These are phyloP conservation scores for Ptychochromis oligacanthus DNA, from an alignment of 2,113 vertebrate species.

Conservation along the genomic window DNA sequence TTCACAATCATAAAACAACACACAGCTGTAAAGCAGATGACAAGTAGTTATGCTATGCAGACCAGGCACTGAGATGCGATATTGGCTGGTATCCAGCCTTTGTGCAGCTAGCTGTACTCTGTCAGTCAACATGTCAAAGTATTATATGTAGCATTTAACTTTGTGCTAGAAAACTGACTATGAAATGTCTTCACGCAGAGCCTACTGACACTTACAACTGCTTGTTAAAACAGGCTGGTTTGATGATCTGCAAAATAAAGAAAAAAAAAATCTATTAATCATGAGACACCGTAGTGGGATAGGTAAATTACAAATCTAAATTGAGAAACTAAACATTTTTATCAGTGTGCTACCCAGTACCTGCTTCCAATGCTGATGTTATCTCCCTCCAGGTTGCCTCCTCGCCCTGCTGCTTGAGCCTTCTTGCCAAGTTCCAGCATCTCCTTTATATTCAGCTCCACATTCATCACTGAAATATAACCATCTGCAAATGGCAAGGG, in stretches of 20 bases:
- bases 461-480: conserved; percentile 74
- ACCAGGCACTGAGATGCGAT: too few species aligned
- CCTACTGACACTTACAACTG: conserved; percentile 77
- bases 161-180: neutral
- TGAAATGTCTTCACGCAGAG: neutral
- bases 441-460: conserved; percentile 78
- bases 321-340: too few species aligned
- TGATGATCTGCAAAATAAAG: conserved; percentile 73
- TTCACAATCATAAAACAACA: conserved; percentile 46
- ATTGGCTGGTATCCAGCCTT: neutral
- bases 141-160: neutral
- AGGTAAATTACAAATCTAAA: too few species aligned
- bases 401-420: conserved; percentile 47
- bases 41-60: neutral
- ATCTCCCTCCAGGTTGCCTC: conserved; percentile 67
- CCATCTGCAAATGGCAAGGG: conserved; percentile 69
- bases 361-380: conserved; percentile 78
- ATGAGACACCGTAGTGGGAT: neutral
- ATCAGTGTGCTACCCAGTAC: conserved; percentile 39
- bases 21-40: conserved; percentile 26
- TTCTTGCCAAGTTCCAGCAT: conserved; percentile 74
- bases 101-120: neutral
- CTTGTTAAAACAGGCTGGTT: conserved; percentile 67
- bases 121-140: conserved; percentile 13
- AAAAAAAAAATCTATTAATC: neutral